Conservation (phyloP, 2,888 invertebrate species). For the Orthosia gothica region DNA sequence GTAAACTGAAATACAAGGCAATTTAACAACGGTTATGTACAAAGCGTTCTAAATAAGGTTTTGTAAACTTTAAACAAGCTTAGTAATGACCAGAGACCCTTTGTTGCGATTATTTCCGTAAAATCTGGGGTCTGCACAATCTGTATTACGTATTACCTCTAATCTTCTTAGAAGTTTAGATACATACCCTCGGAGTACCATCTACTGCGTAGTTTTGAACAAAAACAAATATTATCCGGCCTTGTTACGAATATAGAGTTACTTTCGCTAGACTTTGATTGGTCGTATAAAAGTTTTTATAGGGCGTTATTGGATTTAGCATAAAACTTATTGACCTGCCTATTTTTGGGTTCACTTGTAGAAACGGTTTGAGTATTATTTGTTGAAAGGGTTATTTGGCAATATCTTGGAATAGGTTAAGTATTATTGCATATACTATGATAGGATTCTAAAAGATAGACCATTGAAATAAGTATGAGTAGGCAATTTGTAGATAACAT, state of each 20-base stretch:
- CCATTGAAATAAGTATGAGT: neutral
- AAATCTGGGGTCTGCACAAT: slow-evolving; percentile 34
- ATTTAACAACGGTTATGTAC: neutral
- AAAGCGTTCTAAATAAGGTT: slow-evolving; percentile 36
- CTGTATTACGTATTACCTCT: slow-evolving; percentile 48
- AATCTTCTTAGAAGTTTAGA: slow-evolving; percentile 62
- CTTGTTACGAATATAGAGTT: slow-evolving; percentile 26
- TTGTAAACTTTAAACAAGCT: slow-evolving; percentile 48
- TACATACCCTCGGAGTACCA: slow-evolving; percentile 1
- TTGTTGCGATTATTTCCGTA: slow-evolving; percentile 45
- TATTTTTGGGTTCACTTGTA: slow-evolving; percentile 34
- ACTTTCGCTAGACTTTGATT: slow-evolving; percentile 54
- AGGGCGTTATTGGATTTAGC: slow-evolving; percentile 50
- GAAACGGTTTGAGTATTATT: slow-evolving; percentile 36
- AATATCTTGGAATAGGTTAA: slow-evolving; percentile 15
- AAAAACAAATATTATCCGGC: slow-evolving; percentile 45
- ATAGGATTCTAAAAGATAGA: neutral
- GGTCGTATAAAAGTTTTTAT: slow-evolving; percentile 57
- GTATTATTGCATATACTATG: neutral
- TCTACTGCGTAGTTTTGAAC: slow-evolving; percentile 36
- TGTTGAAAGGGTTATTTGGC: slow-evolving; percentile 34
- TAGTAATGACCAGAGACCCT: slow-evolving; percentile 31
- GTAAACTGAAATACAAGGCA: slow-evolving; percentile 36
- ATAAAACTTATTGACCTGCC: slow-evolving; percentile 55
- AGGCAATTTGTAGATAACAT: no score